phyloP scores from a whole-genome alignment of 2,113 vertebrate species.

The Tetraodon nigroviridis region DNA sequence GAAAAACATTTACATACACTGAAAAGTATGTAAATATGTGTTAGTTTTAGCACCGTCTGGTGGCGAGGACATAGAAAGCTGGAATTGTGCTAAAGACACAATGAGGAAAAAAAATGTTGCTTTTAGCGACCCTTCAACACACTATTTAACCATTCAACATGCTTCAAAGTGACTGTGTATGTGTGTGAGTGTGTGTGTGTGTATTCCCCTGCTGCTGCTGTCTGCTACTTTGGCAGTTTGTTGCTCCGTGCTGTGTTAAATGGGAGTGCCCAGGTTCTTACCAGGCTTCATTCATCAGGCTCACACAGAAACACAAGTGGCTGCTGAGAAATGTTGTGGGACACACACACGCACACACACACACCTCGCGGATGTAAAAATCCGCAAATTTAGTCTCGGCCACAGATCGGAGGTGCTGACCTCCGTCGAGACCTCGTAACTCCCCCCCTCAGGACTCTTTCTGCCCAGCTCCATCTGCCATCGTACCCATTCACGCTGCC shows the following conservation, averaged over 20 bases:
- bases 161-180: neutral
- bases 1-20: no score
- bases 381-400: no score
- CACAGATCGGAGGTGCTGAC: slow-evolving; percentile 5
- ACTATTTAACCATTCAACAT: no score
- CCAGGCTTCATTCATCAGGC: slow-evolving; percentile 63
- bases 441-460: slow-evolving; percentile 20
- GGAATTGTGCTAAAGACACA: neutral
- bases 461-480: slow-evolving; percentile 45
- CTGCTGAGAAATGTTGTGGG: slow-evolving; percentile 36
- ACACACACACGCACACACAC: slow-evolving; percentile 22
- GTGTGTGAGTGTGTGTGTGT: slow-evolving; percentile 18
- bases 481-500: slow-evolving; percentile 13
- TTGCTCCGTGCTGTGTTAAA: slow-evolving; percentile 59
- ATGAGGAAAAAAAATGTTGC: neutral
- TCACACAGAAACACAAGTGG: slow-evolving; percentile 46
- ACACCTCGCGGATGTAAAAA: neutral
- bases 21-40: no score
- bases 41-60: no score
- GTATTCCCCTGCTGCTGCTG: slow-evolving; percentile 36
- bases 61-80: no score
- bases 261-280: slow-evolving; percentile 61
- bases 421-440: neutral
- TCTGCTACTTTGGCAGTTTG: slow-evolving; percentile 46
- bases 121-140: neutral